phyloP scores from a whole-genome alignment of 2,797 vertebrate genomes.

The Thamnophis elegans region DNA sequence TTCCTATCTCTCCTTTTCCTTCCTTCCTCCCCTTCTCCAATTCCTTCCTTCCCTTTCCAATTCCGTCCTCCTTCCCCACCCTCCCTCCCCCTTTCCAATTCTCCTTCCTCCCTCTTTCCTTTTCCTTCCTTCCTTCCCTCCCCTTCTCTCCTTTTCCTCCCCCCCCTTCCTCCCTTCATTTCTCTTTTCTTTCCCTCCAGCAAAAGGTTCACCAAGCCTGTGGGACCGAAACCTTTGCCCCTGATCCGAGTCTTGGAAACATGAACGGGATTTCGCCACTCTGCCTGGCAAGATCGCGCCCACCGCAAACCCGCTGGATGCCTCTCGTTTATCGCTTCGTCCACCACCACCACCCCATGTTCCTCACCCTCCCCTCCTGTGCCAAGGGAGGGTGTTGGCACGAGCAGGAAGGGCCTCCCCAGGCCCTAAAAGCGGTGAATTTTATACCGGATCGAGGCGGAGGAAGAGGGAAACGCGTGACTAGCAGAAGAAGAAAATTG shows the following conservation, averaged over 20 bases:
- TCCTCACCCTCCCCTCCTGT: background rate
- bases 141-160: background rate
- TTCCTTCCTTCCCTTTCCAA: no score
- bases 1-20: no score
- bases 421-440: background rate
- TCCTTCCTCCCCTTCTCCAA: no score
- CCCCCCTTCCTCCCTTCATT: no score
- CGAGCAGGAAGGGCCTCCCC: constrained; percentile 2
- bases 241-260: constrained; percentile 95
- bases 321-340: background rate
- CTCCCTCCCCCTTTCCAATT: background rate
- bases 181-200: constrained; percentile 61
- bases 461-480: background rate
- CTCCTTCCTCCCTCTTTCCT: background rate
- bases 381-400: background rate
- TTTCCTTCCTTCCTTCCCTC: background rate
- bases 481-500: background rate
- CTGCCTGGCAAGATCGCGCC: background rate
- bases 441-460: background rate
- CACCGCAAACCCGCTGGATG: background rate
- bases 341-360: no score
- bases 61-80: background rate
- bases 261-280: constrained; percentile 28
- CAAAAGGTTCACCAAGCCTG: constrained; percentile 76
- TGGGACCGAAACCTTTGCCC: constrained; percentile 82